Evolutionary conservation across 1,140 invertebrate genomes (phyloP).

Genomic region (Drosophila chauvacae): DNA sequence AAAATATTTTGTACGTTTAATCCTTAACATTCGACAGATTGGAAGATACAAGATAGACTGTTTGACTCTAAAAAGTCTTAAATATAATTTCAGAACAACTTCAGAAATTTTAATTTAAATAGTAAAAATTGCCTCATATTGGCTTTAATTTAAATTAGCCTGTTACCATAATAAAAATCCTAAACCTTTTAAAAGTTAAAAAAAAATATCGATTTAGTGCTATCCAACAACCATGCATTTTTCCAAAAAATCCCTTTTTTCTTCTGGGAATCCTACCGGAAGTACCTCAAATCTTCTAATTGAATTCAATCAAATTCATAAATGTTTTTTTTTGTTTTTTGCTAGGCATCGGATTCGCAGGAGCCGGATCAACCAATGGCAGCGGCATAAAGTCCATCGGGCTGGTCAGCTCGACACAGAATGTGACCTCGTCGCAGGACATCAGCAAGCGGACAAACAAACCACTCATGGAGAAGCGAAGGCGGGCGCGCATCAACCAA

Average conservation of each 20-base stretch:
- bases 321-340: neutral
- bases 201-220: too few species aligned
- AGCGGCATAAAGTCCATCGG: conserved; percentile 77
- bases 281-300: neutral
- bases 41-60: neutral
- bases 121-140: too few species aligned
- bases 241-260: neutral
- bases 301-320: conserved; percentile 2
- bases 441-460: conserved; percentile 89
- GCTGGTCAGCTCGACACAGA: conserved; percentile 81
- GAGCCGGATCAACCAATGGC: conserved; percentile 75
- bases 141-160: too few species aligned
- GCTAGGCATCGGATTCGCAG: conserved; percentile 76
- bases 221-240: neutral
- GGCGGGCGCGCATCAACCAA: conserved; percentile 94
- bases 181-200: neutral
- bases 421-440: conserved; percentile 82
- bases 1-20: neutral
- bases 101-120: too few species aligned
- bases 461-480: conserved; percentile 95
- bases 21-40: neutral
- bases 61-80: neutral
- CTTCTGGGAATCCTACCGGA: neutral
- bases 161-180: too few species aligned
- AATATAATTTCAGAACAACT: too few species aligned